A percentile compares a stretch with the other conserved stretches of the same genome.
These are phyloP conservation scores for Astreopora myriophthalma DNA, from an alignment of 64 coral and sea anemone species.

Conservation along the genomic window DNA sequence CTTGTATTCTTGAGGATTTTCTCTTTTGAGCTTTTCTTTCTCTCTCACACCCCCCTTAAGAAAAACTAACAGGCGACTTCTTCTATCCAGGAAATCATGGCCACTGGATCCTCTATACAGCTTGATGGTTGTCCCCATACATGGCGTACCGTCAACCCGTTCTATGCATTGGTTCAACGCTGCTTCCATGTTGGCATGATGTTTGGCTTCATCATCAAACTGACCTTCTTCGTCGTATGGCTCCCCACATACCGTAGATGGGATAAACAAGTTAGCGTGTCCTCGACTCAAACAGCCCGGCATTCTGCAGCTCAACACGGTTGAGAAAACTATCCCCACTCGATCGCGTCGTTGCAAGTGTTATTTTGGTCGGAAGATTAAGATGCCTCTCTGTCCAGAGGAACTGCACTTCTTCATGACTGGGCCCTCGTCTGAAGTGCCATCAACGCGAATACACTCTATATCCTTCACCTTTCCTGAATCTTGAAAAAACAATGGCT, in stretches of 20 bases:
- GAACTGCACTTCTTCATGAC: constrained; percentile 41
- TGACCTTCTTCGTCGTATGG: not conserved
- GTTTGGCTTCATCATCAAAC: constrained; percentile 1
- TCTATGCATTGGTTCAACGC: constrained; percentile 31
- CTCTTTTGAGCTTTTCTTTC: constrained; percentile 33
- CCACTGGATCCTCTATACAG: not conserved
- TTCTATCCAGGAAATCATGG: not conserved
- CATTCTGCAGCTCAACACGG: constrained; percentile 36
- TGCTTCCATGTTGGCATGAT: constrained; percentile 8
- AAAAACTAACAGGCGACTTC: not conserved
- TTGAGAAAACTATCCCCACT: constrained; percentile 60
- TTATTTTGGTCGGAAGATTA: constrained; percentile 26
- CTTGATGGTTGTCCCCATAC: constrained; percentile 28
- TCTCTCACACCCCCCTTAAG: constrained; percentile 42
- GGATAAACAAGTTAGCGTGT: constrained; percentile 37
- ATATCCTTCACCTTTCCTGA: not conserved
- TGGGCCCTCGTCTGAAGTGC: constrained; percentile 17
- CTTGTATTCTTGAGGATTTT: constrained; percentile 15
- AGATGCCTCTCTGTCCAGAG: constrained; percentile 27
- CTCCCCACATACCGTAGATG: constrained; percentile 20
- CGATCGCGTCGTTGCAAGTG: constrained; percentile 18
- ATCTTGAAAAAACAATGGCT: constrained; percentile 27
- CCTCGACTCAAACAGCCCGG: constrained; percentile 36
- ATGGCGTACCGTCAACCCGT: constrained; percentile 1
- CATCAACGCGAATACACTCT: constrained; percentile 16